These are phyloP conservation scores for Mesembrinibis cayennensis DNA, from an alignment of 2,113 vertebrate genomes.

Conservation along the genomic window DNA sequence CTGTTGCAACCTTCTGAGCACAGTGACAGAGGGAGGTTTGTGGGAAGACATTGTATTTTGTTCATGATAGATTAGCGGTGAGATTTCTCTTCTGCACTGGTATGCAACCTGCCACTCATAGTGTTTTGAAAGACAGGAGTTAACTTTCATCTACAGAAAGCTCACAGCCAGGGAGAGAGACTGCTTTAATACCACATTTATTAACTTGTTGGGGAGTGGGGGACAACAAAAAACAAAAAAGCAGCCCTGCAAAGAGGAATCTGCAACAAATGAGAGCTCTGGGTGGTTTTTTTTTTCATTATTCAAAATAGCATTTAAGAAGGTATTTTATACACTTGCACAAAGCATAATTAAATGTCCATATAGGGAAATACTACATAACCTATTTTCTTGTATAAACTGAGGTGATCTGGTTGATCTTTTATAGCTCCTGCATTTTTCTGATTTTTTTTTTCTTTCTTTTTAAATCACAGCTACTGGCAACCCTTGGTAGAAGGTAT, in stretches of 20 bases:
- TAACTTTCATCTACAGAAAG: constrained; percentile 65
- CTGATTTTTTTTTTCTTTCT: neutral
- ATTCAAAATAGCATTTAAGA: neutral
- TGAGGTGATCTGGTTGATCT: neutral
- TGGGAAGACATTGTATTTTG: constrained; percentile 10
- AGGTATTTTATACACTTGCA: constrained; percentile 29
- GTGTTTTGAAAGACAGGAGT: constrained; percentile 39
- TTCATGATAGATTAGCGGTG: neutral
- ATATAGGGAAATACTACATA: neutral
- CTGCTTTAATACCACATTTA: constrained; percentile 7
- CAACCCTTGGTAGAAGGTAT: neutral
- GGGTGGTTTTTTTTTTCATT: neutral
- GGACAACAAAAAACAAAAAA: neutral
- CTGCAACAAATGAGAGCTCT: constrained; percentile 8
- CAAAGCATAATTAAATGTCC: constrained; percentile 1
- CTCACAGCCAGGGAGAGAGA: constrained; percentile 25
- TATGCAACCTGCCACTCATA: constrained; percentile 48
- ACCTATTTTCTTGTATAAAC: neutral
- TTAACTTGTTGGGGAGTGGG: neutral
- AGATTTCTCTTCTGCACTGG: constrained; percentile 21
- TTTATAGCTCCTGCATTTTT: neutral
- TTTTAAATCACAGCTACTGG: neutral
- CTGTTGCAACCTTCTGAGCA: neutral
- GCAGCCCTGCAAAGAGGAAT: neutral
- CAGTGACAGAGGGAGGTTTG: neutral